These are phyloP conservation scores for Drosophila sechellia DNA, from an alignment of 1,140 invertebrate genomes.

Conservation along the genomic window DNA sequence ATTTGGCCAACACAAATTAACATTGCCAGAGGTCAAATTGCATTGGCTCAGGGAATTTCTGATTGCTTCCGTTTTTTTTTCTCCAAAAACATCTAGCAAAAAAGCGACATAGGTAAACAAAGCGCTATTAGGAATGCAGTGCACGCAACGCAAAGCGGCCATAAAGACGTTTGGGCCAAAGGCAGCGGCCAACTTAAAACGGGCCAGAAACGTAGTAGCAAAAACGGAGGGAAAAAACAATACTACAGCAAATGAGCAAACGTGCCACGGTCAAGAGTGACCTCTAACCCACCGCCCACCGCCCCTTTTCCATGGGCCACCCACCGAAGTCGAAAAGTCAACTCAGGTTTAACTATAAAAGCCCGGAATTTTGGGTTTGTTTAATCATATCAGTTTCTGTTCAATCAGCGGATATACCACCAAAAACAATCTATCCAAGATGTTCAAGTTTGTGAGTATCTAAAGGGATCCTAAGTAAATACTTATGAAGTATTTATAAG, in stretches of 20 bases:
- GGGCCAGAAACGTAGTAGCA: slow-evolving; percentile 1
- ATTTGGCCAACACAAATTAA: slow-evolving; percentile 56
- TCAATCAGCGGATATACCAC: slow-evolving; percentile 53
- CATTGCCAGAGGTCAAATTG: slow-evolving; percentile 41
- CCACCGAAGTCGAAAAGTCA: slow-evolving; percentile 9
- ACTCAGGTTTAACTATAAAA: slow-evolving; percentile 58
- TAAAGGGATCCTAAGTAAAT: background rate
- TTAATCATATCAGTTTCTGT: slow-evolving; percentile 75
- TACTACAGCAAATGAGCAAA: slow-evolving; percentile 28
- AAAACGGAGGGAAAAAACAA: slow-evolving; percentile 2
- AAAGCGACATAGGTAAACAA: slow-evolving; percentile 24
- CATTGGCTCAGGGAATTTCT: slow-evolving; percentile 62
- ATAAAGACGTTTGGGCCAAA: slow-evolving; percentile 70
- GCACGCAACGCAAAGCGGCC: slow-evolving; percentile 61
- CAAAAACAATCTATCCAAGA: slow-evolving; percentile 54
- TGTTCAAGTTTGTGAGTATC: slow-evolving; percentile 84
- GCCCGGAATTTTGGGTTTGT: slow-evolving; percentile 24
- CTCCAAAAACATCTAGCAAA: background rate
- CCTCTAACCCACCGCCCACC: slow-evolving; percentile 15
- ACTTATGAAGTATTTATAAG: background rate
- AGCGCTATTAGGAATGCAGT: slow-evolving; percentile 59
- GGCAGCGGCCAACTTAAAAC: slow-evolving; percentile 64
- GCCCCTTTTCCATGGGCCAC: slow-evolving; percentile 14
- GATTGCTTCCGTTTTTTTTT: slow-evolving; percentile 71
- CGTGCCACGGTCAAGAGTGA: slow-evolving; percentile 67